A percentile compares a stretch with the other conserved stretches of the same genome.
phyloP scores from a whole-genome alignment of 1,140 invertebrate species.

The Microplitis demolitor region DNA sequence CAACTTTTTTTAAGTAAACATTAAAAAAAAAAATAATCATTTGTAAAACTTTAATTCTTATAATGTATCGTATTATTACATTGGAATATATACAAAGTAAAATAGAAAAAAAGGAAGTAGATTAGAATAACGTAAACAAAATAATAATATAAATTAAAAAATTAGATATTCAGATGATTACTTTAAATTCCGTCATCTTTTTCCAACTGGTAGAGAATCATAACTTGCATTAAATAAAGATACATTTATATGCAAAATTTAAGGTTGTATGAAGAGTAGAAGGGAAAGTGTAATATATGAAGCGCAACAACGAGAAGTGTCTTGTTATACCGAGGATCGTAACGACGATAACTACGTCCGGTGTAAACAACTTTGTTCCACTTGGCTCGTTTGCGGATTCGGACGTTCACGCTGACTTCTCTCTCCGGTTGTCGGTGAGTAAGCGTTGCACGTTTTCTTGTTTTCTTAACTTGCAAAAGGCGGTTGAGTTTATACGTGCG shows the following conservation, averaged over 20 bases:
- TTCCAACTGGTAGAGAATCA: not conserved
- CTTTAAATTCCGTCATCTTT: not conserved
- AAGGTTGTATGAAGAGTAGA: not conserved
- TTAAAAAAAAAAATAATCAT: too few relatives aligned
- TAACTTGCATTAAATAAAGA: not conserved
- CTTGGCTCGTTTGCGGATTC: constrained; percentile 5
- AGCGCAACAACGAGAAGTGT: constrained; percentile 1
- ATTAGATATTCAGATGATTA: not conserved
- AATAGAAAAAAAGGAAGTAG: too few relatives aligned
- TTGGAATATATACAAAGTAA: too few relatives aligned
- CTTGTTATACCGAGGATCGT: constrained; percentile 9
- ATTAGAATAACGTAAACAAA: too few relatives aligned
- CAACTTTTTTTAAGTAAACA: too few relatives aligned
- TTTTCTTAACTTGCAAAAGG: not conserved
- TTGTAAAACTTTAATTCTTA: too few relatives aligned
- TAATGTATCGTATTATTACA: too few relatives aligned
- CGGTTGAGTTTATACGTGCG: not conserved
- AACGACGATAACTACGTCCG: constrained; percentile 18
- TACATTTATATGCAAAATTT: constrained; percentile 8
- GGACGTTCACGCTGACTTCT: constrained; percentile 16
- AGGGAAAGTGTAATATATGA: not conserved
- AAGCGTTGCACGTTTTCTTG: not conserved
- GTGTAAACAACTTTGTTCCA: constrained; percentile 25
- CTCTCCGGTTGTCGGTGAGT: not conserved
- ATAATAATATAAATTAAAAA: not conserved